Base-by-base conservation (phyloP, 2,797 vertebrate species). In the Etheostoma nigrum region DNA sequence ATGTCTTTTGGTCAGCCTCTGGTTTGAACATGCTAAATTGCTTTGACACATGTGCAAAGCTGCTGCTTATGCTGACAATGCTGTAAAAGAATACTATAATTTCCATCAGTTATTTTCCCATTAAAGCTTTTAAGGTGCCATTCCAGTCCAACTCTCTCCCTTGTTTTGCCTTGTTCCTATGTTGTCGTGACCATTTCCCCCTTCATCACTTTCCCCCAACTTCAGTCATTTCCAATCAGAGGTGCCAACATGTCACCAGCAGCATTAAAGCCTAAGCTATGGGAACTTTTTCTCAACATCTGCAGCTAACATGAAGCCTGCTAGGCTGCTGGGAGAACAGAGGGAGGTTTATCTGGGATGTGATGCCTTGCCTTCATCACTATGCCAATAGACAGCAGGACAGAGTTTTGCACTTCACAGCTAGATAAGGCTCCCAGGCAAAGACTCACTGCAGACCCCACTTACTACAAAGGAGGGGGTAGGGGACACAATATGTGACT, bases 281-380 rank as follows among this genome's bases (percentile, higher is more conserved):
- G 67, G 87, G 89, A 89, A 88, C 83, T 87, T 91, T 88, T 91
- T 86, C 74, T 90, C 49, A 89, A 83, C 81, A 88, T 91, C 90
- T 88, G 86, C 81, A 89, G 91, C 88, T 79, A 91, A 88, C 88
- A 81, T 74, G 74, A 80, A 77, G 84, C 82, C 77, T 65, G 79
- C 73, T 84, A 76, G 82, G 81, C 78, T 86, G 81, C 72, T 65
- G 78, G 72, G 66, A 76, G 86, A 87, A 83, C 77, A 89, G 86
- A 89, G 89, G 81, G 85, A 88, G 85, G 86, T 92, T 94, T 94
- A 94, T 94, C 90, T 92, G 80, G 79, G 87, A 86, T 92, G 90
- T 88, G 92, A 93, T 91, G 90, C 89, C 82, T 87, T n/a, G 79
- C 76, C 81, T 91, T 82, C 85, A 86, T 91, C 89, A 88, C 82